Evolutionary conservation across 2,888 invertebrate species (phyloP), one percentile per base, ranked within the genome.

Genomic region (Euplagia quadripunctaria): DNA sequence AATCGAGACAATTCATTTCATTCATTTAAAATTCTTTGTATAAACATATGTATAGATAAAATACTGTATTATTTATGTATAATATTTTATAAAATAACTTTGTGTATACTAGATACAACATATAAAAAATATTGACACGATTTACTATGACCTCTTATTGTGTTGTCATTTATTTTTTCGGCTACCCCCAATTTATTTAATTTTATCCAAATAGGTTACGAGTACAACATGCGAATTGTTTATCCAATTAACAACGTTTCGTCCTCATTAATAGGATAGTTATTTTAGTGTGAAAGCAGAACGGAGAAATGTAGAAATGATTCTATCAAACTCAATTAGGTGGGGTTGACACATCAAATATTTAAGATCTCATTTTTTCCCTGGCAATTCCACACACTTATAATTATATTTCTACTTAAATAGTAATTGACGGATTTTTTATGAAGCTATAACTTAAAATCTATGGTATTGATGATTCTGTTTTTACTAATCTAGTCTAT

Each of bases 401-500:
- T n/a, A 68, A 42, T 68, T 63, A 72, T 72, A 64, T 67, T 61
- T 64, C 64, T 74, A 74, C 64, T 71, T 74, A 71, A 43, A 67
- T 55, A 61, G 46, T 74, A 68, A 71, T 71, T 65, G 68, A 71
- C 64, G 31, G 65, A 61, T 67, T 51, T n/a, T 70, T 49, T 64
- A 58, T 41, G 11, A 72, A 42, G 55, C 55, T 68, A 43, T 49
- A n/a, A 41, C 82, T 80, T 82, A 82, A 67, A 70, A 68, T 70
- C 76, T 80, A 79, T 73, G 79, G 78, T 83, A 79, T 69, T 73
- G 79, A 73, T 74, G 76, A 79, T 83, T 74, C 64, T 74, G 79
- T 69, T 76, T 65, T 20, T 75, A 73, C 17, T 69, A 70, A 20
- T 58, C n/a, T 71, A 71, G 42, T 16, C 63, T 75, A 81, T 73